phyloP scores from a whole-genome alignment of 2,797 vertebrate genomes.

The Limosa lapponica region DNA sequence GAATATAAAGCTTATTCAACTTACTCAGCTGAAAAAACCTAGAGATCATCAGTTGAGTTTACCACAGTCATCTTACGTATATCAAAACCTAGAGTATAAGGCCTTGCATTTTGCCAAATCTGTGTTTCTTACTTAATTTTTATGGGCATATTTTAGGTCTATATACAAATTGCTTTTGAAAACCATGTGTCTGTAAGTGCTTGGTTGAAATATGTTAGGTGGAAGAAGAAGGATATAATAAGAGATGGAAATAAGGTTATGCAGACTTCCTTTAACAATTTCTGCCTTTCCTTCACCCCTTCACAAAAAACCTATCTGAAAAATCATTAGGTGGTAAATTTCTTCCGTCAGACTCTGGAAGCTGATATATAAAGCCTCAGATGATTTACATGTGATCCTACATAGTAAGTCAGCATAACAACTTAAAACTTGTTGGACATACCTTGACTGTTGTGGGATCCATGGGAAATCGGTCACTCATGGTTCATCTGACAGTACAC shows the following conservation, averaged over 20 bases:
- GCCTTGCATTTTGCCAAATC: neutral
- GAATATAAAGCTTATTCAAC: neutral
- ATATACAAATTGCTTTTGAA: neutral
- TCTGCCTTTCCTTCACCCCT: neutral
- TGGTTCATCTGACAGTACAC: neutral
- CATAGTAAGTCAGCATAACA: neutral
- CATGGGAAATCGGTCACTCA: neutral
- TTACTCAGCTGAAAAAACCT: neutral
- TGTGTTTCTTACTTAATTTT: neutral
- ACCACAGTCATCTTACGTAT: neutral
- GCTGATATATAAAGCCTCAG: neutral
- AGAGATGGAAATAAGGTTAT: neutral
- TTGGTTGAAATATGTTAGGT: neutral
- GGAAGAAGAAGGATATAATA: neutral
- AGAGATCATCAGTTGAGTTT: neutral
- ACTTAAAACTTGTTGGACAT: neutral
- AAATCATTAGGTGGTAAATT: neutral
- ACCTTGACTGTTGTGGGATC: neutral
- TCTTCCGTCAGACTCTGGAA: neutral
- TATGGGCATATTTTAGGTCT: neutral
- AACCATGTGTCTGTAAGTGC: neutral
- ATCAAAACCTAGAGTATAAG: neutral
- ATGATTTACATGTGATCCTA: neutral
- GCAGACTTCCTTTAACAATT: neutral
- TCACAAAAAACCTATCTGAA: neutral